Evolutionary conservation across 2,888 invertebrate genomes (phyloP).

Genomic region (Diaperis boleti): DNA sequence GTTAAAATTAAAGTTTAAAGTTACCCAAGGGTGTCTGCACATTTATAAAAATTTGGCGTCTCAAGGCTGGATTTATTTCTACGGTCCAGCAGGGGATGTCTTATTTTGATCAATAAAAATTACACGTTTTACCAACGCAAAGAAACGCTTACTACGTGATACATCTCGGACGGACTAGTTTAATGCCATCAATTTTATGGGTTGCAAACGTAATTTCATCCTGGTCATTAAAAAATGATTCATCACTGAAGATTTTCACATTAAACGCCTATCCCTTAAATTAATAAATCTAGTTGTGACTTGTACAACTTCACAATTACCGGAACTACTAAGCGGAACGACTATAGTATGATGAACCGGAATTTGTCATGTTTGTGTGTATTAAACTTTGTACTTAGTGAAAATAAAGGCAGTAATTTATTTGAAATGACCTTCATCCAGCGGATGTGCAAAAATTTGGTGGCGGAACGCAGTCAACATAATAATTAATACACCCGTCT

Average conservation of each 20-base stretch:
- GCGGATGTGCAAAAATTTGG: conserved; percentile 44
- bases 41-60: no score
- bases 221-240: no score
- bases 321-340: conserved; percentile 12
- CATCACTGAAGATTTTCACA: no score
- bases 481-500: conserved; percentile 38
- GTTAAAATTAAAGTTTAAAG: no score
- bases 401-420: conserved; percentile 37
- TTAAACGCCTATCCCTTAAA: neutral
- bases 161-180: no score
- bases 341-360: conserved; percentile 17
- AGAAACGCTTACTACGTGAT: neutral
- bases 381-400: conserved; percentile 21
- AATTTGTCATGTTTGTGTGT: conserved; percentile 18
- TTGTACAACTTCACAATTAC: no score
- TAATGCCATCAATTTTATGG: no score
- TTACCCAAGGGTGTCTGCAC: no score
- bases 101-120: neutral
- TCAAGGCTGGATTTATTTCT: no score
- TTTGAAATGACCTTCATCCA: conserved; percentile 39
- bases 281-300: neutral
- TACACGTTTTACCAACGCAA: neutral
- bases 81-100: no score
- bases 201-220: no score
- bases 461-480: conserved; percentile 42